A percentile compares a stretch with the other conserved stretches of the same genome.
Conservation (phyloP, 2,888 invertebrate genomes). For the Sepiola atlantica region DNA sequence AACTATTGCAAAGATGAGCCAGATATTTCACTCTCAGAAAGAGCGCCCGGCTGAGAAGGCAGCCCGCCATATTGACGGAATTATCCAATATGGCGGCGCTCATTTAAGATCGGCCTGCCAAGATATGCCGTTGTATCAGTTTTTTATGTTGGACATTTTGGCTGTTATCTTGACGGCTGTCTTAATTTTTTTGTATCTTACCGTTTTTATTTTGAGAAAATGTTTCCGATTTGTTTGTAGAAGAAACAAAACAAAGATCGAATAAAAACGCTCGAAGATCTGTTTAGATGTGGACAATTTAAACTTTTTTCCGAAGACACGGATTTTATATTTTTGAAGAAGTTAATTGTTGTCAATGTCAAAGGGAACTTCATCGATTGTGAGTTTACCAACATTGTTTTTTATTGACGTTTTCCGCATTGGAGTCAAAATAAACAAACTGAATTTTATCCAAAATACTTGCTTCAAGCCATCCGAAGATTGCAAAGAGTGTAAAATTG, state of each 20-base stretch:
- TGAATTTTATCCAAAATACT: no score
- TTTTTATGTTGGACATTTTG: slow-evolving; percentile 54
- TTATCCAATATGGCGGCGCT: slow-evolving; percentile 54
- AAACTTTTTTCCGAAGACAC: background rate
- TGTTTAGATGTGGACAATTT: background rate
- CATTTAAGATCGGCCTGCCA: slow-evolving; percentile 57
- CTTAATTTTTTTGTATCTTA: background rate
- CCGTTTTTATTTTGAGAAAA: background rate
- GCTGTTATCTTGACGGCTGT: background rate
- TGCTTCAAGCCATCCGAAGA: no score
- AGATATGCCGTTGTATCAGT: slow-evolving; percentile 60
- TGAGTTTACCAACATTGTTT: no score
- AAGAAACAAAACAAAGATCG: background rate
- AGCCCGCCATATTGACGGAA: slow-evolving; percentile 24
- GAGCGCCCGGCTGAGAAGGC: slow-evolving; percentile 39
- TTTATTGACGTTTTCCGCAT: no score
- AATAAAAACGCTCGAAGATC: background rate
- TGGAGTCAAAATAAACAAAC: no score
- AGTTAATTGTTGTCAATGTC: no score
- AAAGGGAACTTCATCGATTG: no score
- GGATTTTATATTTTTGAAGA: no score
- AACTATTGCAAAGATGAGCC: slow-evolving; percentile 53
- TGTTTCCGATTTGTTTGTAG: background rate
- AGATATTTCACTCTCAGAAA: slow-evolving; percentile 51
- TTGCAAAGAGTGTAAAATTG: no score